These are phyloP conservation scores for Heliconius ethilla DNA, from an alignment of 2,888 invertebrate species.

Conservation along the genomic window DNA sequence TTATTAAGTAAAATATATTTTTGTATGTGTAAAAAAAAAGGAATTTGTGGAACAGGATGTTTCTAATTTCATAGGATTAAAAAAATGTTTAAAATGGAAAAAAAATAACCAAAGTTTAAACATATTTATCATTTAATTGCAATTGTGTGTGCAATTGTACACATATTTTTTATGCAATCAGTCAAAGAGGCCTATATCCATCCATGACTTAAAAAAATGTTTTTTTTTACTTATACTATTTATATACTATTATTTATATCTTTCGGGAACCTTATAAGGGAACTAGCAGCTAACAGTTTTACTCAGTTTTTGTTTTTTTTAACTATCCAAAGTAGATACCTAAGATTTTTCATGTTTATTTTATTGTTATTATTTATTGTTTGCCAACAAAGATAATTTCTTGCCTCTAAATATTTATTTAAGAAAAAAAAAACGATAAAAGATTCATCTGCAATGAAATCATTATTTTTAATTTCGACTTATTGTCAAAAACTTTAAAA, in stretches of 20 bases:
- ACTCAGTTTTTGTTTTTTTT: no score
- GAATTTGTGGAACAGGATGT: no score
- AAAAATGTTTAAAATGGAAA: no score
- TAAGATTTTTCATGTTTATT: conserved; percentile 34
- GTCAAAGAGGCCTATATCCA: neutral
- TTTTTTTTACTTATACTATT: neutral
- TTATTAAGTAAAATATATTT: neutral
- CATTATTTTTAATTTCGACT: no score
- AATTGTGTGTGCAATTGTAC: no score
- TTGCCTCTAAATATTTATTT: neutral
- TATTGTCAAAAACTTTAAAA: no score
- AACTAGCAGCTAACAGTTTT: neutral
- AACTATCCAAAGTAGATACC: conserved; percentile 27
- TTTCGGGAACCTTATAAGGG: neutral
- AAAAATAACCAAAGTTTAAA: neutral
- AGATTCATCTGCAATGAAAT: no score
- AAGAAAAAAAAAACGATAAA: no score
- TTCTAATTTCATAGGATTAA: no score
- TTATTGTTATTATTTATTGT: neutral
- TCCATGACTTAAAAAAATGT: neutral
- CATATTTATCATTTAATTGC: neutral
- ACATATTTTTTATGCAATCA: no score
- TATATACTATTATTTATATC: neutral
- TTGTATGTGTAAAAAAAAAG: neutral
- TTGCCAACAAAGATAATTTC: neutral